Conservation (phyloP, 2,888 invertebrate species). For the Pyralis farinalis region DNA sequence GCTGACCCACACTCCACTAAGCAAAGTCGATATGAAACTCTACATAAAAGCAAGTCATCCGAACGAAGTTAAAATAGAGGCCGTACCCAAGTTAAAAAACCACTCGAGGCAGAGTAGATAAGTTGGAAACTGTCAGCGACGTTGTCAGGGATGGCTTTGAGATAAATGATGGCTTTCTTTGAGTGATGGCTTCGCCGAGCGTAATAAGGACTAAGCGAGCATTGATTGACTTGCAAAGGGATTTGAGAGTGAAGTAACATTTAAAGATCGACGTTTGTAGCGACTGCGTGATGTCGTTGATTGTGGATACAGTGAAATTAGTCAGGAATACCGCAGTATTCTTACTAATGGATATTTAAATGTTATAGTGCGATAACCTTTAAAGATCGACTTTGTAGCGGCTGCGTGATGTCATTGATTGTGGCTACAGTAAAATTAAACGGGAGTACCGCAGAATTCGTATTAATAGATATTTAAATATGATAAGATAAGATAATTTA, state of each 20-base stretch:
- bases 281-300: no score
- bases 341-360: no score
- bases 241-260: background rate
- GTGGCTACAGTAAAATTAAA: no score
- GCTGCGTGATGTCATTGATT: no score
- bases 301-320: no score
- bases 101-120: conserved; percentile 20
- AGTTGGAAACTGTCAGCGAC: conserved; percentile 19
- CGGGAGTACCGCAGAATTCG: no score
- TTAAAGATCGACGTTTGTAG: background rate
- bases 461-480: no score
- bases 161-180: conserved; percentile 19
- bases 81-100: conserved; percentile 19
- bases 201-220: conserved; percentile 2
- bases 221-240: conserved; percentile 9
- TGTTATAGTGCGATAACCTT: background rate
- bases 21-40: background rate
- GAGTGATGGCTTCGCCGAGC: conserved; percentile 6
- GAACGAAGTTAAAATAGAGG: conserved; percentile 18
- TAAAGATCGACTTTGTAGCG: background rate
- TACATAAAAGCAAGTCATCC: conserved; percentile 17
- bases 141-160: conserved; percentile 11
- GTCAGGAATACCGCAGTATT: no score
- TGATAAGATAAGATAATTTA: no score
- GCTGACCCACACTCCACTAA: background rate